phyloP scores from a whole-genome alignment of 2,888 invertebrate species.

The Cerceris ruficornis region DNA sequence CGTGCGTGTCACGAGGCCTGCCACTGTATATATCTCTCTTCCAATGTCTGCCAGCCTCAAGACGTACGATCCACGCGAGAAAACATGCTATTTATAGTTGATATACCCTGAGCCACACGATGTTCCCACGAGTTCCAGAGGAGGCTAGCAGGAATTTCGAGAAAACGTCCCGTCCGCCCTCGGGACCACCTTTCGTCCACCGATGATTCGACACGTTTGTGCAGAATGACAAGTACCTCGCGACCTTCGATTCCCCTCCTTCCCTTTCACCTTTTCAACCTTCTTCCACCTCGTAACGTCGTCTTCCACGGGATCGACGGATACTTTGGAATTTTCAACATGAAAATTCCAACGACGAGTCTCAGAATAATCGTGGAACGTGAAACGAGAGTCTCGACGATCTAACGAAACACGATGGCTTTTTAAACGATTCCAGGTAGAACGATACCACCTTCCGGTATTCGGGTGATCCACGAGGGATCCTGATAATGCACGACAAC shows the following conservation, averaged over 20 bases:
- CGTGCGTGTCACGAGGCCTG: conserved; percentile 40
- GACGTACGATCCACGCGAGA: conserved; percentile 50
- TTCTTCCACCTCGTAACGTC: neutral
- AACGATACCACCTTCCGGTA: conserved; percentile 13
- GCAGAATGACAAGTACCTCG: conserved; percentile 9
- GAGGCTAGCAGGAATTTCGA: conserved; percentile 18
- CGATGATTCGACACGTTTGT: conserved; percentile 10
- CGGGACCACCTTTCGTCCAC: neutral
- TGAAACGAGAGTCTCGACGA: conserved; percentile 8
- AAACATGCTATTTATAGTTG: conserved; percentile 60
- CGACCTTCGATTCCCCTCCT: neutral
- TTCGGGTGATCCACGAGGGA: conserved; percentile 18
- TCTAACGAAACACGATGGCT: conserved; percentile 7
- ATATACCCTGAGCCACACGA: conserved; percentile 25
- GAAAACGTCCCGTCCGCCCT: conserved; percentile 19
- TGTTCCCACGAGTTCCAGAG: conserved; percentile 52
- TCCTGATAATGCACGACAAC: conserved; percentile 44
- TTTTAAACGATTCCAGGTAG: conserved; percentile 11
- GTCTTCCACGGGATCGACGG: too few species aligned
- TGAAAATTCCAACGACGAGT: too few species aligned
- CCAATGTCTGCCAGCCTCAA: conserved; percentile 39
- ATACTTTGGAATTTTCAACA: too few species aligned
- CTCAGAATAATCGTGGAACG: conserved; percentile 8
- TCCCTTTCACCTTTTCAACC: neutral
- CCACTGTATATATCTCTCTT: conserved; percentile 26